These are phyloP conservation scores for Dermatemys mawii DNA, from an alignment of 2,113 vertebrate genomes.

Conservation along the genomic window DNA sequence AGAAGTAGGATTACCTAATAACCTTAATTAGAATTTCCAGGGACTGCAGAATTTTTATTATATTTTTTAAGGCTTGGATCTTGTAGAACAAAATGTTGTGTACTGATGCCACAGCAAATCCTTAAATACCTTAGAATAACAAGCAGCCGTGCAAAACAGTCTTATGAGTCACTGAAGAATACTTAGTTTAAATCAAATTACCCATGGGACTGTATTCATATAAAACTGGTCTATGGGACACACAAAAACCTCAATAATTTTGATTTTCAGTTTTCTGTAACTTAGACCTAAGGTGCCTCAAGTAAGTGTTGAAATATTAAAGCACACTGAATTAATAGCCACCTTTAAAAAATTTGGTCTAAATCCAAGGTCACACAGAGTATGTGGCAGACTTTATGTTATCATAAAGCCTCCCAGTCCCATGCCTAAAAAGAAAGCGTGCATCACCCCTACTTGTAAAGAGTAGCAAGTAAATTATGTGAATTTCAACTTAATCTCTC, in stretches of 20 bases:
- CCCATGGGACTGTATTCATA: background rate
- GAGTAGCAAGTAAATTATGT: background rate
- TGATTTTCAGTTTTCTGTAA: conserved; percentile 48
- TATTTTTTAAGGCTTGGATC: background rate
- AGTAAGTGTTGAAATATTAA: background rate
- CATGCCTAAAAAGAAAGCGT: background rate
- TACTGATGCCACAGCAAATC: background rate
- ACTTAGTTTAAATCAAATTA: background rate
- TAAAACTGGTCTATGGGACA: background rate
- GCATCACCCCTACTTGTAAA: background rate
- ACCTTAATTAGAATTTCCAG: background rate
- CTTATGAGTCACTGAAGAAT: background rate
- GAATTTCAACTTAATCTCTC: background rate
- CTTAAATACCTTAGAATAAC: conserved; percentile 7
- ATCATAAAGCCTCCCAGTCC: background rate
- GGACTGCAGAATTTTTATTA: background rate
- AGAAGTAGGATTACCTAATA: background rate
- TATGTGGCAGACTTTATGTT: background rate
- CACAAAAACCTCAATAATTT: conserved; percentile 51
- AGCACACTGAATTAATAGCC: conserved; percentile 39
- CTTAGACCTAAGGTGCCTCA: conserved; percentile 41
- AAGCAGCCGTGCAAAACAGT: conserved; percentile 9
- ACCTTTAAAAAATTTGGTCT: background rate
- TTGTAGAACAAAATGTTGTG: background rate
- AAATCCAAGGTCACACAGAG: background rate